Conservation (phyloP, 1,140 invertebrate species). For the Drosophila albomicans region DNA sequence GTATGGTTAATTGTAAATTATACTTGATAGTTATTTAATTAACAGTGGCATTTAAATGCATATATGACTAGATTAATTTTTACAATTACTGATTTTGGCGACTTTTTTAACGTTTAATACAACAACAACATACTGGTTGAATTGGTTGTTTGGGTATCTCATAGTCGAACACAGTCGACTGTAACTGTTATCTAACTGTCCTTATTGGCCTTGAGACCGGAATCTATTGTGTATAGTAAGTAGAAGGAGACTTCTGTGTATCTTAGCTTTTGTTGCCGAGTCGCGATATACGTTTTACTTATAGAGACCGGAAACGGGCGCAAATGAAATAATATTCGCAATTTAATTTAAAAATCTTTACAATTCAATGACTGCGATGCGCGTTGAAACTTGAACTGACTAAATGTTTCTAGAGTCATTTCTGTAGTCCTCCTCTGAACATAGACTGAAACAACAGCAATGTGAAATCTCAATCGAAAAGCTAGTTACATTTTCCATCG, state of each 20-base stretch:
- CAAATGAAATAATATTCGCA: slow-evolving; percentile 76
- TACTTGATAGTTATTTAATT: too few relatives aligned
- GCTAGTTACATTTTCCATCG: slow-evolving; percentile 56
- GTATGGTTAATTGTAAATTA: too few relatives aligned
- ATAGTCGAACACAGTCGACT: too few relatives aligned
- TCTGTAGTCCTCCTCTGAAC: slow-evolving; percentile 5
- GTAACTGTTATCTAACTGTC: too few relatives aligned
- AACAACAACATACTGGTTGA: too few relatives aligned
- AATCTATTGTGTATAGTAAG: too few relatives aligned
- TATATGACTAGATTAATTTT: too few relatives aligned
- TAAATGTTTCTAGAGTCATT: slow-evolving; percentile 34
- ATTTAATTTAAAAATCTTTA: slow-evolving; percentile 66
- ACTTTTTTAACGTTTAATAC: too few relatives aligned
- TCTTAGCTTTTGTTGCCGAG: slow-evolving; percentile 24
- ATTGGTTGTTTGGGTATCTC: too few relatives aligned
- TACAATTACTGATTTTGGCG: too few relatives aligned
- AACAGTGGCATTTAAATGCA: too few relatives aligned
- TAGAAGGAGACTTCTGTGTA: slow-evolving; percentile 34
- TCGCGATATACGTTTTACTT: slow-evolving; percentile 50
- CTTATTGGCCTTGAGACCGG: too few relatives aligned
- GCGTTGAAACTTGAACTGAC: slow-evolving; percentile 19
- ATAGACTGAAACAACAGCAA: slow-evolving; percentile 8
- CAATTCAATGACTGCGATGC: slow-evolving; percentile 62
- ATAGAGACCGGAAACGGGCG: slow-evolving; percentile 63
- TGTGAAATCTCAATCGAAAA: slow-evolving; percentile 50